Conservation (phyloP, 2,797 vertebrate genomes). For the Buphagus erythrorhynchus region DNA sequence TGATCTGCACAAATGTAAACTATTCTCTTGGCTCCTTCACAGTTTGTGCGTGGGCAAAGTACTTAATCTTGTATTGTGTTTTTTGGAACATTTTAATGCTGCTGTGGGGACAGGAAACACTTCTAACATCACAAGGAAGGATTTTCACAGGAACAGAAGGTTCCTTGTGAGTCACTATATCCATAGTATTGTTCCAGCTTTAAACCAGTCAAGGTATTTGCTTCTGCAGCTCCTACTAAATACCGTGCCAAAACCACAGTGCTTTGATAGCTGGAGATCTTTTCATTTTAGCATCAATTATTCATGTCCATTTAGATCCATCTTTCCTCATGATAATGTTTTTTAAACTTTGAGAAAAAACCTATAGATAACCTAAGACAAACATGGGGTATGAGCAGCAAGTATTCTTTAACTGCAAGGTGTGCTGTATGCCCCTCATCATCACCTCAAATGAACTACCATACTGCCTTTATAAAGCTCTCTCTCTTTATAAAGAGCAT, state of each 20-base stretch:
- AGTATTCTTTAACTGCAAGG: neutral
- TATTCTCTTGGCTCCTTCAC: neutral
- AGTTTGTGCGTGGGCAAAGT: neutral
- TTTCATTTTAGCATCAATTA: constrained; percentile 12
- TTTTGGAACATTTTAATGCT: neutral
- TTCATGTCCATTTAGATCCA: neutral
- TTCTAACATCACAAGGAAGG: constrained; percentile 11
- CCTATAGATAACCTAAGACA: neutral
- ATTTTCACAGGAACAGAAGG: constrained; percentile 7
- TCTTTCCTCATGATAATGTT: neutral
- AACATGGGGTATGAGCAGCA: neutral
- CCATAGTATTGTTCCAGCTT: neutral
- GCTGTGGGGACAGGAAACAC: neutral
- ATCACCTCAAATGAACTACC: neutral
- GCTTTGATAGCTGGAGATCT: neutral
- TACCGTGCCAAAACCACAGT: neutral
- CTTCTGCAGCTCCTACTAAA: constrained; percentile 16
- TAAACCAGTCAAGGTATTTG: neutral
- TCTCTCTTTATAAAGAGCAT: neutral
- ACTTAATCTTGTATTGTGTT: neutral
- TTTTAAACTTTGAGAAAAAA: neutral
- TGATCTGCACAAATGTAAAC: no score
- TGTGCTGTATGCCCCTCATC: neutral
- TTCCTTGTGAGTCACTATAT: constrained; percentile 19
- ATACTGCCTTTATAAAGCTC: neutral